phyloP scores from a whole-genome alignment of 2,797 vertebrate genomes.

The Eupleurogrammus muticus region DNA sequence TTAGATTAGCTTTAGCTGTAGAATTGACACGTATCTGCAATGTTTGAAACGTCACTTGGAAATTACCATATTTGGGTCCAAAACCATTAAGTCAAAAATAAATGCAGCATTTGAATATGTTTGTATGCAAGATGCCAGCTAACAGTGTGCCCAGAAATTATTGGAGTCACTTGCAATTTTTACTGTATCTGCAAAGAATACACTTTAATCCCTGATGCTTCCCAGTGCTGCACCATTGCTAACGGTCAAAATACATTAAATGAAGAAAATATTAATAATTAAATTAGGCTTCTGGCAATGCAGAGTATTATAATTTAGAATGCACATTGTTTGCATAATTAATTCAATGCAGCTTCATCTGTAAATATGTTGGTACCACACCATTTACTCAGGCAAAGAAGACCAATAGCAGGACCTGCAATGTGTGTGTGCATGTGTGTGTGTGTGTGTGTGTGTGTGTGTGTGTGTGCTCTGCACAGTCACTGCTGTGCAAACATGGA shows the following conservation, averaged over 20 bases:
- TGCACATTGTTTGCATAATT: slow-evolving; percentile 69
- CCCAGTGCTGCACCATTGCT: slow-evolving; percentile 47
- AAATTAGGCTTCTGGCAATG: slow-evolving; percentile 55
- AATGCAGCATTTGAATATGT: slow-evolving; percentile 17
- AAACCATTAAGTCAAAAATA: slow-evolving; percentile 15
- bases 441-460: slow-evolving; percentile 28
- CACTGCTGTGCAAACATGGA: slow-evolving; percentile 53
- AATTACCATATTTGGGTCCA: slow-evolving; percentile 1
- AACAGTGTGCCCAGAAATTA: slow-evolving; percentile 37
- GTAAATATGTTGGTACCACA: slow-evolving; percentile 64
- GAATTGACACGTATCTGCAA: slow-evolving; percentile 5
- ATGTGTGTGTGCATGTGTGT: slow-evolving; percentile 33
- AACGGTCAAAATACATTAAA: slow-evolving; percentile 64
- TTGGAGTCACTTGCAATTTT: slow-evolving; percentile 50
- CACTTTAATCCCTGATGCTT: slow-evolving; percentile 43
- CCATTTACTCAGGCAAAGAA: slow-evolving; percentile 27
- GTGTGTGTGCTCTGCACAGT: slow-evolving; percentile 16
- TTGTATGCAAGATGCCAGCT: slow-evolving; percentile 31
- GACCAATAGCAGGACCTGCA: slow-evolving; percentile 25
- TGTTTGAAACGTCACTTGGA: not conserved
- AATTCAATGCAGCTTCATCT: slow-evolving; percentile 62
- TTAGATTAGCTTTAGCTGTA: no score
- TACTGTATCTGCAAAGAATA: slow-evolving; percentile 40
- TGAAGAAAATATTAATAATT: slow-evolving; percentile 70
- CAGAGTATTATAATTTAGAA: slow-evolving; percentile 55